Conservation (phyloP, 1,140 invertebrate genomes). For the Heliothis subflexa region DNA sequence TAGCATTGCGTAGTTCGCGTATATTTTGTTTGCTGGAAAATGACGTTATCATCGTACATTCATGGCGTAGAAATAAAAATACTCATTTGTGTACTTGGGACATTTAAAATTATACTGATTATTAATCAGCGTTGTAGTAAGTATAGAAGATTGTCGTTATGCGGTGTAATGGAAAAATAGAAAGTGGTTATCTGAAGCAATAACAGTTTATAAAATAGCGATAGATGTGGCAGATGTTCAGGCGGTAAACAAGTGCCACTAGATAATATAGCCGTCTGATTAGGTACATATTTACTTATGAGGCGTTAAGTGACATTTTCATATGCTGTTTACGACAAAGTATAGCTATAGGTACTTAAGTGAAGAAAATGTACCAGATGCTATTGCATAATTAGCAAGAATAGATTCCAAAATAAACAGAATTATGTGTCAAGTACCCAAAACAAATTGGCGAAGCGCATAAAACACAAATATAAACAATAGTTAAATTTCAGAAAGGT, state of each 20-base stretch:
- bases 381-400: background rate
- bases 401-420: background rate
- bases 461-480: conserved; percentile 26
- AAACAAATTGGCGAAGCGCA: background rate
- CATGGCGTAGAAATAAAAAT: background rate
- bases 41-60: background rate
- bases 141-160: conserved; percentile 50
- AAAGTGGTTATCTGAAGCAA: conserved; percentile 56
- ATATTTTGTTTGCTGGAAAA: background rate
- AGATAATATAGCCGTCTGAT: conserved; percentile 43
- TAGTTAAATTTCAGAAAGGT: conserved; percentile 1
- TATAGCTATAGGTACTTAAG: no score
- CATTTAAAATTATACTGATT: conserved; percentile 34
- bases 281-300: conserved; percentile 21
- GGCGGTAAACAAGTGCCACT: conserved; percentile 54
- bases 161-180: conserved; percentile 54
- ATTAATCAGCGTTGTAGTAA: conserved; percentile 6
- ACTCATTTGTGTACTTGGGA: background rate
- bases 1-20: background rate
- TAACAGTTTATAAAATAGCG: conserved; percentile 49
- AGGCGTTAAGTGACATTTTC: conserved; percentile 24
- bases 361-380: background rate
- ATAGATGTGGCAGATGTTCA: conserved; percentile 40
- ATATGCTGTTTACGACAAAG: background rate
- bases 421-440: background rate